These are phyloP conservation scores for Odocoileus virginianus DNA, from an alignment of 2,113 vertebrate genomes.

Conservation along the genomic window DNA sequence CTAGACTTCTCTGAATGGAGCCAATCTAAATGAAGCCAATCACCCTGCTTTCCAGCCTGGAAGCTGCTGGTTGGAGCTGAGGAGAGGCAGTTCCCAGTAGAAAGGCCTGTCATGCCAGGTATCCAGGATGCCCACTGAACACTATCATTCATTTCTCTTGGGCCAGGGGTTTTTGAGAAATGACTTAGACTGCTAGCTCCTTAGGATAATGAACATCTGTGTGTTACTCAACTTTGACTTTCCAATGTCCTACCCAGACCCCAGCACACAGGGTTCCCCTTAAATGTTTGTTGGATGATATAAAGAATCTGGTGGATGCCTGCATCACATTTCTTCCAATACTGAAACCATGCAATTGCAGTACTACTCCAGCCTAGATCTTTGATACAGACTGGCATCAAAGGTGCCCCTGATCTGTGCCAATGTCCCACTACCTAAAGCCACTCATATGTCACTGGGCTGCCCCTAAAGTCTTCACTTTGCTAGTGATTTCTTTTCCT, in stretches of 20 bases:
- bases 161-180: too few species aligned
- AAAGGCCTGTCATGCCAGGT: accelerated
- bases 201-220: neutral
- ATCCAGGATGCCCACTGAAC: too few species aligned
- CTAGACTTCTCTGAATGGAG: neutral
- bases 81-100: neutral
- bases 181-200: neutral
- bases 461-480: neutral
- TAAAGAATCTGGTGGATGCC: neutral
- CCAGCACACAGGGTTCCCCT: neutral
- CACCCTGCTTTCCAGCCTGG: neutral
- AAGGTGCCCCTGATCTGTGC: neutral
- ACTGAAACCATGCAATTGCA: too few species aligned
- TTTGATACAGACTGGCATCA: neutral
- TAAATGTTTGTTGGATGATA: neutral
- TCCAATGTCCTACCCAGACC: neutral
- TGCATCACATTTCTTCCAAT: neutral
- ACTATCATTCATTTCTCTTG: neutral
- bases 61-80: too few species aligned
- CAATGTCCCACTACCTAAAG: too few species aligned
- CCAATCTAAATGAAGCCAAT: neutral
- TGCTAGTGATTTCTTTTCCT: neutral
- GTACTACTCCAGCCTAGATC: neutral
- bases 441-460: neutral
- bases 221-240: neutral